Conservation (phyloP, 2,113 vertebrate species). For the Struthio camelus region DNA sequence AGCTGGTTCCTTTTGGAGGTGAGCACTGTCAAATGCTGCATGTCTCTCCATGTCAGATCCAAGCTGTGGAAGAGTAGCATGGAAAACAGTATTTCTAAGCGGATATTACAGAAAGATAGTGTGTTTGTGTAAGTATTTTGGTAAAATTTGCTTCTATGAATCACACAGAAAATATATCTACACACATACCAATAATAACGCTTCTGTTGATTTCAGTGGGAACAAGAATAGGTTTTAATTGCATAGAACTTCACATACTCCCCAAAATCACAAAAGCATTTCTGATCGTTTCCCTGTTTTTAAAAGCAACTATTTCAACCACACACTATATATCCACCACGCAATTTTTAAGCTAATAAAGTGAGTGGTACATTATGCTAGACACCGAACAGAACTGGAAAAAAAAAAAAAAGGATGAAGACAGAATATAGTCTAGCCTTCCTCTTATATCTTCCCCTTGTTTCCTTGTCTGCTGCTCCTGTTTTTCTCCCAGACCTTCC, state of each 20-base stretch:
- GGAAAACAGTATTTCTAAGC: neutral
- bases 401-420: neutral
- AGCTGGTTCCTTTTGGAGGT: conserved; percentile 99
- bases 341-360: neutral
- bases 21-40: conserved; percentile 96
- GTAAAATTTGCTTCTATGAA: neutral
- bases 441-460: neutral
- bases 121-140: neutral
- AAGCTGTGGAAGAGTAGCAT: conserved; percentile 70
- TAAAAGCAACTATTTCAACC: neutral
- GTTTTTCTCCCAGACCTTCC: neutral
- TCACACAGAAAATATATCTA: neutral
- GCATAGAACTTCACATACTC: neutral
- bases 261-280: neutral
- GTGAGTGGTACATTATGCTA: neutral
- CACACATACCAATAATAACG: neutral
- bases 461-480: neutral
- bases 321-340: neutral
- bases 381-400: neutral
- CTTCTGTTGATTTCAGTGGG: neutral
- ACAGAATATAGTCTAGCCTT: neutral
- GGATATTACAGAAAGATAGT: neutral
- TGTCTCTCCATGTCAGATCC: conserved; percentile 95
- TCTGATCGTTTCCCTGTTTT: neutral
- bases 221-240: neutral